Evolutionary conservation across 2,113 vertebrate genomes (phyloP).

Genomic region (Percina caprodes): DNA sequence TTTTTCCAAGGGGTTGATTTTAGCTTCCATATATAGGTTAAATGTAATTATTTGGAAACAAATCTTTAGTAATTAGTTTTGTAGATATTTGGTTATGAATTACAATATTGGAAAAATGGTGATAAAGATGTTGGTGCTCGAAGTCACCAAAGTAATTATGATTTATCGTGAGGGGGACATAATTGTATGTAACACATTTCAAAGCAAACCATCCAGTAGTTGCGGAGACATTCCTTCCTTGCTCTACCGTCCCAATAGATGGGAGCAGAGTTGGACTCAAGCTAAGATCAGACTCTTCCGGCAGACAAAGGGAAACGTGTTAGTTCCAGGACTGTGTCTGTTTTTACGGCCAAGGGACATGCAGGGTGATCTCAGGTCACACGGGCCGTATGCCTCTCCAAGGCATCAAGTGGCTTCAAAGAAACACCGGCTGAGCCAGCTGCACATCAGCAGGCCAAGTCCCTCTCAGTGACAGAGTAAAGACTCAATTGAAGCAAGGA

Average conservation of each 20-base stretch:
- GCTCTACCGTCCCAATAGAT: background rate
- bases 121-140: background rate
- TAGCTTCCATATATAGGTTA: background rate
- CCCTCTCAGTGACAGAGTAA: conserved; percentile 11
- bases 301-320: conserved; percentile 13
- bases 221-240: background rate
- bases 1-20: background rate
- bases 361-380: conserved; percentile 47
- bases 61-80: background rate
- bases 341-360: conserved; percentile 54
- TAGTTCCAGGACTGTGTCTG: conserved; percentile 31
- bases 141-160: background rate
- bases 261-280: conserved; percentile 2
- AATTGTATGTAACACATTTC: background rate
- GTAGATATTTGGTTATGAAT: background rate
- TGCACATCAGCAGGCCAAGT: conserved; percentile 42
- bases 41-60: background rate
- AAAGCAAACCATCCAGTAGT: background rate
- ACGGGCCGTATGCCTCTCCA: conserved; percentile 29
- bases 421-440: conserved; percentile 45
- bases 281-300: conserved; percentile 2
- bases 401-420: conserved; percentile 47
- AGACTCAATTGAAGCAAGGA: conserved; percentile 19
- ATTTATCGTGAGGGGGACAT: background rate
- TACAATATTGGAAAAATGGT: background rate